Evolutionary conservation across 2,113 vertebrate genomes (phyloP), one percentile per base, ranked within the genome.

Genomic region (Eolophus roseicapilla): DNA sequence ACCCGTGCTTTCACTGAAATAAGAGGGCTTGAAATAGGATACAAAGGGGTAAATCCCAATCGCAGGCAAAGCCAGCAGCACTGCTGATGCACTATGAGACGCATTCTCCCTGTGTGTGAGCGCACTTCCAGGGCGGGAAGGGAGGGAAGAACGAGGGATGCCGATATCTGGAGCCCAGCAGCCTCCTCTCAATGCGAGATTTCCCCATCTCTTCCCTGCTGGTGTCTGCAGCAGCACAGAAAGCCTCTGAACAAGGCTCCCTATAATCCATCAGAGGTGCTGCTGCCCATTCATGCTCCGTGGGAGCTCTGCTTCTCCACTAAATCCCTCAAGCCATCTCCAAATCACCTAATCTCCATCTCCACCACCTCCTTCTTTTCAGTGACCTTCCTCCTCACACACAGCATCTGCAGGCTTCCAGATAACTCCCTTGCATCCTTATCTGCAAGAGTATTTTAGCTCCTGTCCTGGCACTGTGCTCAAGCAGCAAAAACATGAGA

Each of bases 341-440:
- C 73, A 59, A 62, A 88, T 77, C 92, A 20, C 90, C 94, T 88
- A 90, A 95, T 97, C 95, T 89, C 80, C 69, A 60, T 55, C 89
- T 96, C 76, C 4, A 0, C 90, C 69, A 29, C 75, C 93, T 70
- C 69, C 91, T 73, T 68, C 85, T 68, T 70, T 81, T 23, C 65
- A 37, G 88, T 21, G 74, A 91, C 88, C 84, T 97, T 89, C 82
- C 69, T 64, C 70, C 62, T 93, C 68, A 41, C 79, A 20, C 25
- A 35, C 92, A 25, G 65, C 18, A 39, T 70, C 53, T 88, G 67
- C 63, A 49, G 86, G 64, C 78, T 92, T 78, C 88, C 76, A 64
- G 95, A 95, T 96, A 95, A 95, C 81, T 91, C 82, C 60, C n/a
- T 95, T 6, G 6, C 71, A 82, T 92, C 83, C 90, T 92, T 88